Conservation (phyloP, 2,797 vertebrate species). For the Mallotus villosus region DNA sequence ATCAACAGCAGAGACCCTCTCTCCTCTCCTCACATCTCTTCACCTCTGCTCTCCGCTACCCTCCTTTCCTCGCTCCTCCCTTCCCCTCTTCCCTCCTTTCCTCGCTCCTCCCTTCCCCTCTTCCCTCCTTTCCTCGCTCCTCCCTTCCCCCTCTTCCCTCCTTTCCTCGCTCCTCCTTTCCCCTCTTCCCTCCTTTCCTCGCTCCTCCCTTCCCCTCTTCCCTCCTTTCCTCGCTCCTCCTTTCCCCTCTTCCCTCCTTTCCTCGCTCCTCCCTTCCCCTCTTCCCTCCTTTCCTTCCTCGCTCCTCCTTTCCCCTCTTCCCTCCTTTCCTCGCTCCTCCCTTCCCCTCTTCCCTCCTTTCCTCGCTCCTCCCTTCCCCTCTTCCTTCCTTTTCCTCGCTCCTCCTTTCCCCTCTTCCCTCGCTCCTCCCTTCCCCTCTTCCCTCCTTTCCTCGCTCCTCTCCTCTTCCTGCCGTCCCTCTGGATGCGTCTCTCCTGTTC, state of each 20-base stretch:
- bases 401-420: background rate
- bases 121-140: background rate
- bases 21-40: slow-evolving; percentile 33
- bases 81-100: too few relatives aligned
- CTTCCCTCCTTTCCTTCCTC: too few relatives aligned
- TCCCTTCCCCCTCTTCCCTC: background rate
- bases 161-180: too few relatives aligned
- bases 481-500: background rate
- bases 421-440: background rate
- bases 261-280: background rate
- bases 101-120: slow-evolving; percentile 20
- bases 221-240: too few relatives aligned
- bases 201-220: background rate
- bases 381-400: too few relatives aligned
- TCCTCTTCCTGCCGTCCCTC: background rate
- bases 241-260: background rate
- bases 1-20: slow-evolving; percentile 72
- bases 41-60: background rate
- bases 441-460: too few relatives aligned
- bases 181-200: background rate
- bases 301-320: slow-evolving; percentile 46
- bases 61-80: background rate
- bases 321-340: slow-evolving; percentile 32
- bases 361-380: background rate
- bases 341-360: background rate